Conservation (phyloP, 1,140 invertebrate species). For the Drosophila teissieri region DNA sequence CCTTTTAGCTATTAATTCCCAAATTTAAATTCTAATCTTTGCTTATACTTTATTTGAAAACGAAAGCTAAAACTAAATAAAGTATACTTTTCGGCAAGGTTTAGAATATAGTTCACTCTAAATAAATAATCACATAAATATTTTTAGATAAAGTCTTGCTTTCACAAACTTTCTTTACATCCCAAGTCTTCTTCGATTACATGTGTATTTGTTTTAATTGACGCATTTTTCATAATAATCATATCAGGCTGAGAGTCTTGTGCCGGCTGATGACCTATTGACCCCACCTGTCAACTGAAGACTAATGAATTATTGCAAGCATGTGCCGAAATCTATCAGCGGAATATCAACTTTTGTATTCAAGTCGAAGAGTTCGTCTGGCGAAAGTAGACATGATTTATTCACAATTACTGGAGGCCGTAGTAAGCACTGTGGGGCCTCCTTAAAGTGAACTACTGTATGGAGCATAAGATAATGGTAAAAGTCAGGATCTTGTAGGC, state of each 20-base stretch:
- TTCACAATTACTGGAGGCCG: slow-evolving; percentile 44
- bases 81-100: neutral
- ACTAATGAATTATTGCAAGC: slow-evolving; percentile 71
- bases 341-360: slow-evolving; percentile 56
- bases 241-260: neutral
- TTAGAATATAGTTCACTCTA: neutral
- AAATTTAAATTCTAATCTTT: no score
- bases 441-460: neutral
- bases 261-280: slow-evolving; percentile 27
- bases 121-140: no score
- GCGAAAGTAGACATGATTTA: slow-evolving; percentile 63
- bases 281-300: slow-evolving; percentile 54
- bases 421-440: slow-evolving; percentile 26
- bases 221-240: neutral
- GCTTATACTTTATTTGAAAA: no score
- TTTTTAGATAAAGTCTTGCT: no score
- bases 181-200: no score
- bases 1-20: no score
- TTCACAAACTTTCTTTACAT: no score
- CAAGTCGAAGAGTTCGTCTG: slow-evolving; percentile 66
- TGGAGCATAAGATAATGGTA: neutral
- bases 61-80: neutral
- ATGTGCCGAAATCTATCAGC: slow-evolving; percentile 77
- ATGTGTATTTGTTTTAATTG: neutral
- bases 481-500: neutral